Percentiles rank a stretch among this genome's conserved stretches.
phyloP scores from a whole-genome alignment of 2,797 vertebrate genomes.

The Trachops cirrhosus region DNA sequence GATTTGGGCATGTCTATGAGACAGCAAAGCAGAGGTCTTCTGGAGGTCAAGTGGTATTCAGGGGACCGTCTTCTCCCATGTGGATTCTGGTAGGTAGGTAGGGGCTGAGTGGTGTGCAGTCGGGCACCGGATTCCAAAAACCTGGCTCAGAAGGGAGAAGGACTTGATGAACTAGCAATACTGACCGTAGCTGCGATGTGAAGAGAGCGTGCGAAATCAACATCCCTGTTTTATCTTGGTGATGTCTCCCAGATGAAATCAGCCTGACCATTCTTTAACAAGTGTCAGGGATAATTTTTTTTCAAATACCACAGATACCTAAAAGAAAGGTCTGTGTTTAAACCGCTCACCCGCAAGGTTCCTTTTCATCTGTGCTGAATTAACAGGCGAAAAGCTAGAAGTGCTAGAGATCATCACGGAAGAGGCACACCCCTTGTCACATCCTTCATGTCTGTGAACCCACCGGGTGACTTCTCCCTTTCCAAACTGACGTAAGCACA shows the following conservation, averaged over 20 bases:
- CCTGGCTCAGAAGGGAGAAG: not conserved
- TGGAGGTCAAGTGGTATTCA: not conserved
- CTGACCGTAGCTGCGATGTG: not conserved
- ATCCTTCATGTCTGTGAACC: too few species aligned
- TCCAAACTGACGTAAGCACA: not conserved
- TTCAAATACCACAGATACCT: not conserved
- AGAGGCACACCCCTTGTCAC: too few species aligned
- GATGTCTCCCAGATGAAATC: not conserved
- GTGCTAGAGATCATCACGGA: not conserved
- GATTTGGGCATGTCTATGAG: too few species aligned
- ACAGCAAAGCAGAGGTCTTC: not conserved
- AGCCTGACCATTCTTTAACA: not conserved
- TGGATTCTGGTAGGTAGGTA: not conserved
- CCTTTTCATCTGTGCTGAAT: accelerated
- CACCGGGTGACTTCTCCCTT: not conserved
- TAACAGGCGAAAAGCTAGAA: too few species aligned
- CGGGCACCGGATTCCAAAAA: not conserved
- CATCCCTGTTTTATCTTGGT: not conserved
- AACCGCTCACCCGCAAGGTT: not conserved
- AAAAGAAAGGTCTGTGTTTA: not conserved
- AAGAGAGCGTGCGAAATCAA: not conserved
- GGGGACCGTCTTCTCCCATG: not conserved
- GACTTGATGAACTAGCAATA: not conserved
- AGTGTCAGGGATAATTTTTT: not conserved
- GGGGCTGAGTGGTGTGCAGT: accelerated